Base-by-base conservation (phyloP, 2,113 vertebrate genomes). In the Myotis davidii region DNA sequence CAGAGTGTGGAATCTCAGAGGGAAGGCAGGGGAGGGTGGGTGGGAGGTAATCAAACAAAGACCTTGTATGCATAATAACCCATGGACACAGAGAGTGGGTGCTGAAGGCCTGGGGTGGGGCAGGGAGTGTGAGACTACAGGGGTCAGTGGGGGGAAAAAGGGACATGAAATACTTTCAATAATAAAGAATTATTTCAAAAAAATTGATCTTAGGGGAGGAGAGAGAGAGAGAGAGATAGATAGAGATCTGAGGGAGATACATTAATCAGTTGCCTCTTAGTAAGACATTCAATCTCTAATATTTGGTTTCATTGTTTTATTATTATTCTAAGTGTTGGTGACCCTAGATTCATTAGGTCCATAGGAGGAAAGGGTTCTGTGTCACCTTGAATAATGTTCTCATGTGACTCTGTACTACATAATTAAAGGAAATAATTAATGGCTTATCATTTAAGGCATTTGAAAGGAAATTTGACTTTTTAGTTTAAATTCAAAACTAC, bases 401-500 rank as follows among this genome's bases (percentile, higher is more conserved):
- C 65, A 13, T 90, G 29, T 56, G 21, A 86, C 29, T 81, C 2
- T 85, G 7, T 84, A 70, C 50, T 61, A 87, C 32, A 32, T 23
- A 78, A 7, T 25, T 89, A 34, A 83, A 83, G 54, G 37, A 88
- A 92, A 54, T 74, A 78, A 78, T 23, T 74, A 78, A 78, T 23
- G 69, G 23, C 42, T 95, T 89, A 74, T 69, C 29, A 88, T 85
- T 72, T 72, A 85, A 97, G 74, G 23, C 54, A 90, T 61, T 94
- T 85, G 61, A 84, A 89, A 93, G 23, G 5, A 90, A 94, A 83
- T 81, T 87, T 87, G 50, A 42, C 32, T 29, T 92, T 88, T 77
- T 93, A 91, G 67, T 91, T 95, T 61, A 85, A 92, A 88, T 92
- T 94, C 14, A 56, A 59, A 92, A 59, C 61, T 50, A 76, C 87